Percentiles rank a stretch among this genome's conserved stretches.
Conservation (phyloP, 2,797 vertebrate species). For the Eptatretus atami region DNA sequence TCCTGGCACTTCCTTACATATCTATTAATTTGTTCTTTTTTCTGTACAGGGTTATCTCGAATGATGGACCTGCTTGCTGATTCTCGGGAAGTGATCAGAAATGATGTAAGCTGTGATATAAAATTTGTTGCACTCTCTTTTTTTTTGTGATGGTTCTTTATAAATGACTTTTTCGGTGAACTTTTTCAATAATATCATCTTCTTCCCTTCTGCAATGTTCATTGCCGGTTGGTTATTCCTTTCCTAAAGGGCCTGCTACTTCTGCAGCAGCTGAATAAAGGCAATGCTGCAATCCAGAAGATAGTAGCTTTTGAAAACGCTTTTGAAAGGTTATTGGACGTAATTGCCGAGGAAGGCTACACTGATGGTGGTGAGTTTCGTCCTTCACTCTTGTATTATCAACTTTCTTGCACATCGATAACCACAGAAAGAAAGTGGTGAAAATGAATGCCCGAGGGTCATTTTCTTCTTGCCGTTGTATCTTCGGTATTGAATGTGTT, state of each 20-base stretch:
- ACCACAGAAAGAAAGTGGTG: too few relatives aligned
- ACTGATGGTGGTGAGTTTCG: conserved; percentile 52
- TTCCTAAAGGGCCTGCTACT: conserved; percentile 40
- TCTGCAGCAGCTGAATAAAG: conserved; percentile 74
- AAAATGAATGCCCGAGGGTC: too few relatives aligned
- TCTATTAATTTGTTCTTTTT: too few relatives aligned
- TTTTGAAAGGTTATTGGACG: conserved; percentile 76
- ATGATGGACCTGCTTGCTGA: conserved; percentile 82
- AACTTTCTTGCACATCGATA: too few relatives aligned
- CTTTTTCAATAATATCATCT: too few relatives aligned
- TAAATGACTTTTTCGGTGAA: not conserved
- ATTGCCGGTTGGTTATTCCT: conserved; percentile 6
- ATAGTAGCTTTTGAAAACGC: conserved; percentile 96
- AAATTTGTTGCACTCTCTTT: not conserved
- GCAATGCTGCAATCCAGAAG: conserved; percentile 92
- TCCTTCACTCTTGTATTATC: too few relatives aligned
- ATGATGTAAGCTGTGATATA: conserved; percentile 36
- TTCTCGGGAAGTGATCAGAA: conserved; percentile 84
- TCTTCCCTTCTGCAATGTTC: not conserved
- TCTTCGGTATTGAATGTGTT: too few relatives aligned
- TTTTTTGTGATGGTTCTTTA: conserved; percentile 4
- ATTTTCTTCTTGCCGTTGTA: too few relatives aligned
- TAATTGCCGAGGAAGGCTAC: conserved; percentile 76
- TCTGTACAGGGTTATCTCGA: conserved; percentile 47
- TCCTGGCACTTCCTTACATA: too few relatives aligned